Base-by-base conservation (phyloP, 37 sponge, comb jelly and placozoan genomes). In the Spongilla lacustris region DNA sequence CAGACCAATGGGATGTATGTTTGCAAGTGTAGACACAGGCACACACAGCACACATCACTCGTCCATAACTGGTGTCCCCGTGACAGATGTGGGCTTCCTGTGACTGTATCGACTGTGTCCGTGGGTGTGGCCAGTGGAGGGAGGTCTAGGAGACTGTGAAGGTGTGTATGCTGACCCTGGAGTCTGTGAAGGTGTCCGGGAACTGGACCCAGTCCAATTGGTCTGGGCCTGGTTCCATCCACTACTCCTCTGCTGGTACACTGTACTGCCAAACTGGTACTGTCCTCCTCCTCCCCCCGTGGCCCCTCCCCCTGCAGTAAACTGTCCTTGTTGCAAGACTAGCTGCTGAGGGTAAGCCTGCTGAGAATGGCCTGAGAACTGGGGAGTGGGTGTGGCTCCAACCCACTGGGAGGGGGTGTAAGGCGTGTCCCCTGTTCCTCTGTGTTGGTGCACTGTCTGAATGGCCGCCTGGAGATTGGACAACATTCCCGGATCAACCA, bases 321-420 rank as follows among this genome's bases (percentile, higher is more conserved):
- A 50, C 79, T 69, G 71, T 31, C 71, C 71, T 22, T 74, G 33
- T 29, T n/a, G 74, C 2, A 34, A 35, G 34, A 22, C 31, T 25
- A 21, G 32, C 33, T n/a, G 74, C 74, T 74, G 74, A 19, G 74
- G 6, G 74, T 78, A 78, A 4, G 58, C 26, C 36, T 29, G 36
- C 58, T 78, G 78, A 26, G 35, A 49, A 4, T 34, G 17, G 46
- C 78, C 78, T 41, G 35, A 78, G 76, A 75, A 36, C 68, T 41
- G 66, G 36, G 81, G 50, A 27, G 88, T 38, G 28, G 83, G 69
- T 9, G 70, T 77, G 21, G 41, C 24, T n/a, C 25, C 30, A 26
- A 33, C 27, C 81, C 75, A 81, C 81, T 91, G 91, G 21, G 80
- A 66, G 67, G 91, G 91, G 12, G 91, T 91, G 79, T 91, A 91